These are phyloP conservation scores for Lagria hirta DNA, from an alignment of 2,888 invertebrate species.

Conservation along the genomic window DNA sequence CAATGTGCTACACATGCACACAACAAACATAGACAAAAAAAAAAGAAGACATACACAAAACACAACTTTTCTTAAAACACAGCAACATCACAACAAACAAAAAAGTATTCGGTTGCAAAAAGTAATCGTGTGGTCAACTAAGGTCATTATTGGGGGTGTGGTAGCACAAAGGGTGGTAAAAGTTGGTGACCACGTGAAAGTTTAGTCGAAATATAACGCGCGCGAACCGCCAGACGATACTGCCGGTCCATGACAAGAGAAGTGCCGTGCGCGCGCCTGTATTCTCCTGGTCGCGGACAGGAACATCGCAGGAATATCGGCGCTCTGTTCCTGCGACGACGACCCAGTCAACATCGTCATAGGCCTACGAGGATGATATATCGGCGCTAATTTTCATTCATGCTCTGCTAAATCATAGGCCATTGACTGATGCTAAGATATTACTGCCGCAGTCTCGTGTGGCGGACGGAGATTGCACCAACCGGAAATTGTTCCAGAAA, in stretches of 20 bases:
- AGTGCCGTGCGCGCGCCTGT: constrained; percentile 30
- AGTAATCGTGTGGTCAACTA: constrained; percentile 12
- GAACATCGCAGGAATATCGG: constrained; percentile 26
- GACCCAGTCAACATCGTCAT: constrained; percentile 33
- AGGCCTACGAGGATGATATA: constrained; percentile 29
- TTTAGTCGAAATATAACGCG: constrained; percentile 32
- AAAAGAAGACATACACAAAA: too few species aligned
- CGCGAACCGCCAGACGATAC: constrained; percentile 33
- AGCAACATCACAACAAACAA: constrained; percentile 12
- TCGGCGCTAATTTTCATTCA: constrained; percentile 32
- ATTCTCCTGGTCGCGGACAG: constrained; percentile 30
- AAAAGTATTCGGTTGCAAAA: constrained; percentile 1
- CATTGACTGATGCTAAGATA: constrained; percentile 20
- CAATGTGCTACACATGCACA: too few species aligned
- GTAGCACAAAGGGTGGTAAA: constrained; percentile 23
- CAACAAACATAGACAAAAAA: too few species aligned
- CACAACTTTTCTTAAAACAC: too few species aligned
- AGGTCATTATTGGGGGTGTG: constrained; percentile 25
- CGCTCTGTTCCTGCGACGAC: constrained; percentile 26
- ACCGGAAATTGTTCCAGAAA: too few species aligned
- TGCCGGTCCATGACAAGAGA: constrained; percentile 32
- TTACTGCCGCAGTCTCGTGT: too few species aligned
- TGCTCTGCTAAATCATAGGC: constrained; percentile 20
- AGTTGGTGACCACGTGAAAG: constrained; percentile 32
- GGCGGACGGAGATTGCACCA: too few species aligned